These are phyloP conservation scores for Brachionus asplanchnoidis DNA, from an alignment of 1,140 invertebrate species.

Conservation along the genomic window DNA sequence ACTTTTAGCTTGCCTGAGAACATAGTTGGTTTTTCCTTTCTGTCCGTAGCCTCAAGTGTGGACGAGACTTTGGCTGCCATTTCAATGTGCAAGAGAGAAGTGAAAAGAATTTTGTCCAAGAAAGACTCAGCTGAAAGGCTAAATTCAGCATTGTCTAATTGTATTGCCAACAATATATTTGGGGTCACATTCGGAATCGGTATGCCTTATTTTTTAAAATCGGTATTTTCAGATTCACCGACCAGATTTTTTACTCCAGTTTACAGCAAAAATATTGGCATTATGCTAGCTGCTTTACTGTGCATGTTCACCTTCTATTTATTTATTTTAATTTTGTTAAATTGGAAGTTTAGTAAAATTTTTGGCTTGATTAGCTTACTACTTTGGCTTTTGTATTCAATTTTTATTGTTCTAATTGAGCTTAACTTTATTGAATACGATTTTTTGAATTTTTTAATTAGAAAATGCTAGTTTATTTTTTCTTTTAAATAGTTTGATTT, in stretches of 20 bases:
- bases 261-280: not conserved
- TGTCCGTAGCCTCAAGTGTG: not conserved
- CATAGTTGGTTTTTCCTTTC: not conserved
- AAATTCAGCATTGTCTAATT: slow-evolving; percentile 6
- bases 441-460: slow-evolving; percentile 9
- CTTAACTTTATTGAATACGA: not conserved
- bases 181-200: not conserved
- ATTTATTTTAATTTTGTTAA: not conserved
- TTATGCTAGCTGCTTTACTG: not conserved
- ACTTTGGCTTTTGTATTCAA: not conserved
- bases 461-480: not conserved
- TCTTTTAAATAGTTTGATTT: not conserved
- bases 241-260: not conserved
- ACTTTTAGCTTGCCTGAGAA: not conserved
- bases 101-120: not conserved
- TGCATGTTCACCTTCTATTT: not conserved
- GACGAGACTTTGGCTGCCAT: not conserved
- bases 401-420: not conserved
- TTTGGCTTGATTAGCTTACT: not conserved
- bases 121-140: not conserved
- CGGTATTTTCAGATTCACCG: not conserved
- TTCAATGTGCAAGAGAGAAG: not conserved
- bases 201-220: slow-evolving; percentile 19
- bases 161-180: slow-evolving; percentile 13
- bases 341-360: not conserved